Conservation (phyloP, 1,140 invertebrate genomes). For the Platyscapa corneri region DNA sequence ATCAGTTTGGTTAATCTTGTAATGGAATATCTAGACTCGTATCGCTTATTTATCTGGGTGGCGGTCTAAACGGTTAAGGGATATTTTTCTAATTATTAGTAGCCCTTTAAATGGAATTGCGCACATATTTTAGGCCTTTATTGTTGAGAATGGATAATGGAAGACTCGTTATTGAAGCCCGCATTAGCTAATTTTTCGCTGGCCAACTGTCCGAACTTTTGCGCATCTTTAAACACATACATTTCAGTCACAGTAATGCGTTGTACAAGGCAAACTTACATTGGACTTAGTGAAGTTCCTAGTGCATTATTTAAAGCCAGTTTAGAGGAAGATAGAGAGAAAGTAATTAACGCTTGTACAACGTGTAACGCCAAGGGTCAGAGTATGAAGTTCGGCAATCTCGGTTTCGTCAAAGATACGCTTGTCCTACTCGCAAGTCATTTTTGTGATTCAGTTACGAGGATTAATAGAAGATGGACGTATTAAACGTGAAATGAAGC, state of each 20-base stretch:
- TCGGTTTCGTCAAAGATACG: not conserved
- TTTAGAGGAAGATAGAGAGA: not conserved
- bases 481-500: too few species aligned
- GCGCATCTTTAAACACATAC: too few species aligned
- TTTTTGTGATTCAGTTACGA: not conserved
- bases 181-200: too few species aligned
- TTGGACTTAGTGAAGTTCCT: not conserved
- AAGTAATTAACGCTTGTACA: not conserved
- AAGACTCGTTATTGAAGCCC: too few species aligned
- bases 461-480: not conserved
- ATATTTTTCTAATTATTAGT: too few species aligned
- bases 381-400: not conserved
- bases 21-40: too few species aligned
- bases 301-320: not conserved
- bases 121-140: too few species aligned
- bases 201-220: too few species aligned
- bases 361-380: not conserved
- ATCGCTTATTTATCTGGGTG: too few species aligned
- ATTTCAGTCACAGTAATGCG: not conserved
- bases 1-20: not conserved
- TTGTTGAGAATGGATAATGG: too few species aligned
- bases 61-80: too few species aligned
- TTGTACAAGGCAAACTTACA: not conserved
- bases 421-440: not conserved
- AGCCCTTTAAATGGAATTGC: too few species aligned